Evolutionary conservation across 2,797 vertebrate species (phyloP).

Genomic region (Leucoraja ocellata): DNA sequence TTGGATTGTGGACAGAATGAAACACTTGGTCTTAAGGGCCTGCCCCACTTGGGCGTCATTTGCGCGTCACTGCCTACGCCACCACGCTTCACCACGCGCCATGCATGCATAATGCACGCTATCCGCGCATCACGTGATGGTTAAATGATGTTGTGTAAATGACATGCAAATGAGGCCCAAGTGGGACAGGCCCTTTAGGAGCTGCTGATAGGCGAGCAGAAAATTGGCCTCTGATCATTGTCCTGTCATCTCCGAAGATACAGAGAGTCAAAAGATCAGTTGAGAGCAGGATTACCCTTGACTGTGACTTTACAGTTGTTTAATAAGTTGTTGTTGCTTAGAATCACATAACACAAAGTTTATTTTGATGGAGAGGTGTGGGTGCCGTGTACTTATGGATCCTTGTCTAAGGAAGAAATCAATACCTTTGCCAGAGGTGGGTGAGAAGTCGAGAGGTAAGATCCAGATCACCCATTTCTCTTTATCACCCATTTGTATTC

Average conservation of each 20-base stretch:
- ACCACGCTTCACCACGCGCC: too few relatives aligned
- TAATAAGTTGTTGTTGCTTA: not conserved
- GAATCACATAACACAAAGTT: not conserved
- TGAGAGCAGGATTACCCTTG: not conserved
- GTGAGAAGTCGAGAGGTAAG: not conserved
- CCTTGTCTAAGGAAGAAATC: not conserved
- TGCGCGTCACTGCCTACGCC: too few relatives aligned
- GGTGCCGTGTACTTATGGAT: not conserved
- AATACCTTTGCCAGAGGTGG: not conserved
- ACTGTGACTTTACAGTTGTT: not conserved
- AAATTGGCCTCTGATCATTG: not conserved
- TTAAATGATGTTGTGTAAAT: too few relatives aligned
- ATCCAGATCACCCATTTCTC: not conserved
- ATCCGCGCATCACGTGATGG: too few relatives aligned
- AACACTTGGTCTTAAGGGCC: not conserved
- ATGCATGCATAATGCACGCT: too few relatives aligned
- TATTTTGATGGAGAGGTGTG: not conserved
- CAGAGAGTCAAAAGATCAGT: not conserved
- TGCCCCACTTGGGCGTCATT: too few relatives aligned
- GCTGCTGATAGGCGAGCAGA: not conserved
- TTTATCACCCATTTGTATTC: not conserved
- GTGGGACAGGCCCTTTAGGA: not conserved
- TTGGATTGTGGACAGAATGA: not conserved
- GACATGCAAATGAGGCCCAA: too few relatives aligned
- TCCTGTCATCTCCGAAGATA: not conserved